Evolutionary conservation across 2,797 vertebrate genomes (phyloP).

Genomic region (Gephyroberyx darwinii): DNA sequence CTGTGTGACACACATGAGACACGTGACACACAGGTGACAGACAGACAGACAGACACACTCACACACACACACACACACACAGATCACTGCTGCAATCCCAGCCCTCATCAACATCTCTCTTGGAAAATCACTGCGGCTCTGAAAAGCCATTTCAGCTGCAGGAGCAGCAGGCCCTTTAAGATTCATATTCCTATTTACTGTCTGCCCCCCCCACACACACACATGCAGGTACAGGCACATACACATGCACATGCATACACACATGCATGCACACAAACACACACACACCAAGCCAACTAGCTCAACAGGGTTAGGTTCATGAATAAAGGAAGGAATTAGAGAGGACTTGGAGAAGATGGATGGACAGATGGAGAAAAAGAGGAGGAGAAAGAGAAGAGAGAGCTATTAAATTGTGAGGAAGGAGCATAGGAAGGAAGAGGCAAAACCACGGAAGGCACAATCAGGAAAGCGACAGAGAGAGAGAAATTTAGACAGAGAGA

Average conservation of each 20-base stretch:
- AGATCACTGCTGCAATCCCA: conserved; percentile 62
- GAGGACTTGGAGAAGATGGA: conserved; percentile 74
- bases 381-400: conserved; percentile 63
- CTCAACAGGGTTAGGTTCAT: conserved; percentile 80
- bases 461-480: conserved; percentile 57
- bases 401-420: conserved; percentile 75
- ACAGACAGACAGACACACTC: conserved; percentile 28
- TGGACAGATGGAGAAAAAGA: conserved; percentile 68
- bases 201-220: conserved; percentile 57
- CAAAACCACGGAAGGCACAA: conserved; percentile 52
- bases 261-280: conserved; percentile 12
- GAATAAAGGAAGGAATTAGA: conserved; percentile 82
- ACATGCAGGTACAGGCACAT: conserved; percentile 30
- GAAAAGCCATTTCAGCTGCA: conserved; percentile 82
- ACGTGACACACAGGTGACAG: not conserved
- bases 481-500: conserved; percentile 54
- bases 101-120: conserved; percentile 81
- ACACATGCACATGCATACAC: conserved; percentile 19
- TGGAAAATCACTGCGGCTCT: conserved; percentile 80
- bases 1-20: conserved; percentile 1
- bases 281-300: conserved; percentile 56
- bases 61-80: conserved; percentile 20
- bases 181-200: conserved; percentile 84
- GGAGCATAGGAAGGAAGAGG: conserved; percentile 51
- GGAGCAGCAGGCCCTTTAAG: conserved; percentile 80